These are phyloP conservation scores for Augiades crinisus DNA, from an alignment of 2,888 invertebrate genomes.

Conservation along the genomic window DNA sequence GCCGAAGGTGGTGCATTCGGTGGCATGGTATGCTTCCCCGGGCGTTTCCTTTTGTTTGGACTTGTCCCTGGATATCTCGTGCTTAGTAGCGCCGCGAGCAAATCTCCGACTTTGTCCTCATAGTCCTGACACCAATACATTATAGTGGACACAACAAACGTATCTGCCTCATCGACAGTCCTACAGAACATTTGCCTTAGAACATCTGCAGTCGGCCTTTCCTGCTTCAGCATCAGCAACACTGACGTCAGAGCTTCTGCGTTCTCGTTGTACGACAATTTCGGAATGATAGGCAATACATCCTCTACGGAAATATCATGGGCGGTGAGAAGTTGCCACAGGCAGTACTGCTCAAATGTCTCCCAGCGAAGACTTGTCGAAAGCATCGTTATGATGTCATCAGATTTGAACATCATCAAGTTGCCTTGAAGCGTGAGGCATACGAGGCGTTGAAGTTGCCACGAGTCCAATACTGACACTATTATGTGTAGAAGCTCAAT, in stretches of 20 bases:
- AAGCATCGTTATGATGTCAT: conserved; percentile 87
- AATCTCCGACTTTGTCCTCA: conserved; percentile 93
- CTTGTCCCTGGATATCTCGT: conserved; percentile 93
- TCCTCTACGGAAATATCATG: conserved; percentile 97
- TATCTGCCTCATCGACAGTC: conserved; percentile 88
- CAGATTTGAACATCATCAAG: conserved; percentile 90
- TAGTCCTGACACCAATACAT: conserved; percentile 97
- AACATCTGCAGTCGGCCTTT: conserved; percentile 93
- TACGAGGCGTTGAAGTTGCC: conserved; percentile 94
- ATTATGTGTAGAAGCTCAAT: conserved; percentile 93
- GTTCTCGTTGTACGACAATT: conserved; percentile 91
- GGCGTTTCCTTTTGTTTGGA: conserved; percentile 95
- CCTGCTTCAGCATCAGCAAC: conserved; percentile 94
- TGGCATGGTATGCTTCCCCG: conserved; percentile 86
- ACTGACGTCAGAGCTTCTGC: conserved; percentile 96
- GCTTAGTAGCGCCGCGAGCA: conserved; percentile 89
- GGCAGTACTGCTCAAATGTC: conserved; percentile 97
- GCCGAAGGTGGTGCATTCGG: conserved; percentile 88
- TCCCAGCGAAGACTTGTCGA: conserved; percentile 96
- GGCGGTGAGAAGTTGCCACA: conserved; percentile 97
- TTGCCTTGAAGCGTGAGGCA: conserved; percentile 95
- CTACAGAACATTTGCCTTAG: conserved; percentile 91
- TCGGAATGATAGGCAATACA: conserved; percentile 88
- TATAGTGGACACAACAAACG: conserved; percentile 94
- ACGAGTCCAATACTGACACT: conserved; percentile 94